phyloP scores from a whole-genome alignment of 2,888 invertebrate species.

The Emesis furor region DNA sequence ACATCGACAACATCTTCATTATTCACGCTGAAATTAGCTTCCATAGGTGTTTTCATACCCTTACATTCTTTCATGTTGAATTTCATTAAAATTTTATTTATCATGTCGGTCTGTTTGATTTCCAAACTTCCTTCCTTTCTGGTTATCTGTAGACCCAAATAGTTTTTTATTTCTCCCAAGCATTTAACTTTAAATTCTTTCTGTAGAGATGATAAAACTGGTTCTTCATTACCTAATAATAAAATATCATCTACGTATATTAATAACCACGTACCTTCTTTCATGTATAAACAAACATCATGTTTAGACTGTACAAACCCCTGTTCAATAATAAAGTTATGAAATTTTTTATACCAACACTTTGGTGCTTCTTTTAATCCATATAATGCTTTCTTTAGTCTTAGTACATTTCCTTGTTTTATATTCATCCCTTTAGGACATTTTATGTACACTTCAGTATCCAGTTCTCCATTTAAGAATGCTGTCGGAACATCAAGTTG shows the following conservation, averaged over 20 bases:
- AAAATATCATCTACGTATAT: slow-evolving; percentile 57
- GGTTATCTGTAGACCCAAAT: no score
- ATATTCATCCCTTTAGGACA: slow-evolving; percentile 43
- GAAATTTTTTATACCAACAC: slow-evolving; percentile 58
- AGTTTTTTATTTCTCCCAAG: not conserved
- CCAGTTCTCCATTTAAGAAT: slow-evolving; percentile 37
- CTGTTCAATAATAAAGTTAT: no score
- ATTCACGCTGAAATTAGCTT: no score
- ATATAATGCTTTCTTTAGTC: slow-evolving; percentile 58
- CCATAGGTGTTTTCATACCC: not conserved
- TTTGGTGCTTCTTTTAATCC: slow-evolving; percentile 61
- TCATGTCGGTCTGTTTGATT: no score
- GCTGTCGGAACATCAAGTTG: slow-evolving; percentile 30
- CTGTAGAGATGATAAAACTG: not conserved
- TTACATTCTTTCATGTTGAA: not conserved
- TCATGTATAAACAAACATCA: slow-evolving; percentile 15
- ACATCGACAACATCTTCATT: no score
- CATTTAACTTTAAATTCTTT: not conserved
- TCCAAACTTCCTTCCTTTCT: no score
- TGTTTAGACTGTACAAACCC: no score
- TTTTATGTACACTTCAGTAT: slow-evolving; percentile 48
- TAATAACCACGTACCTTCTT: slow-evolving; percentile 51
- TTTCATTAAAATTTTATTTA: no score
- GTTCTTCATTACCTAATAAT: not conserved
- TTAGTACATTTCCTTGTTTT: slow-evolving; percentile 25